Evolutionary conservation across 2,113 vertebrate genomes (phyloP), one percentile per base, ranked within the genome.

Genomic region (Alethe diademata): DNA sequence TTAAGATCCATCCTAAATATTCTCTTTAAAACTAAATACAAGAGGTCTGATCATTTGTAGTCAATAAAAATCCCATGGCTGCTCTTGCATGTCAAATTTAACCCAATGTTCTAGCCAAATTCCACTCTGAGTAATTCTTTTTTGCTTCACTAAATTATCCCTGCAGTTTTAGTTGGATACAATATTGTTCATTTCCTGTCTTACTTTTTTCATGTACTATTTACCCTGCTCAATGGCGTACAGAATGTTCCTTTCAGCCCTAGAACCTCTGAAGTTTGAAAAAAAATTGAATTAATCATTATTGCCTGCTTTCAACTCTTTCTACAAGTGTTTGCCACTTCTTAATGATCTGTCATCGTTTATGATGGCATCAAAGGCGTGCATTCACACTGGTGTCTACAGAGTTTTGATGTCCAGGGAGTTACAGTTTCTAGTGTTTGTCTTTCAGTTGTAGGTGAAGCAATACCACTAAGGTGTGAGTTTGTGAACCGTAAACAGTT

Each of bases 151-250:
- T 96, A 90, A 97, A 96, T 95, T 96, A 95, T 94, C 92, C 96
- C 94, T 95, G 75, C 86, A 96, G 95, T 97, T 97, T 97, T 94
- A 95, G 95, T 97, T 97, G 96, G 96, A 97, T 96, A 90, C 86
- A 88, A 10, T 90, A 80, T 94, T 73, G 60, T 92, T 97, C 94
- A 94, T 96, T 96, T 97, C 96, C 96, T 97, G 95, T 94, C 82
- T 93, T 96, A 35, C 90, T 96, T 96, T 96, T 97, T 97, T 96
- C 94, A 62, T 90, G 95, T 95, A 62, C 95, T 96, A 92, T 97
- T 97, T 97, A 97, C 95, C 93, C 95, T 95, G 86, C 86, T 92
- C 80, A 90, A 47, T 92, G 75, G 92, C 93, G 96, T 96, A 97
- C 96, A 96, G 90, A 93, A 40, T 97, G 96, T 97, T 97, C 96